These are phyloP conservation scores for Morus bassanus DNA, from an alignment of 2,797 vertebrate genomes.

Conservation along the genomic window DNA sequence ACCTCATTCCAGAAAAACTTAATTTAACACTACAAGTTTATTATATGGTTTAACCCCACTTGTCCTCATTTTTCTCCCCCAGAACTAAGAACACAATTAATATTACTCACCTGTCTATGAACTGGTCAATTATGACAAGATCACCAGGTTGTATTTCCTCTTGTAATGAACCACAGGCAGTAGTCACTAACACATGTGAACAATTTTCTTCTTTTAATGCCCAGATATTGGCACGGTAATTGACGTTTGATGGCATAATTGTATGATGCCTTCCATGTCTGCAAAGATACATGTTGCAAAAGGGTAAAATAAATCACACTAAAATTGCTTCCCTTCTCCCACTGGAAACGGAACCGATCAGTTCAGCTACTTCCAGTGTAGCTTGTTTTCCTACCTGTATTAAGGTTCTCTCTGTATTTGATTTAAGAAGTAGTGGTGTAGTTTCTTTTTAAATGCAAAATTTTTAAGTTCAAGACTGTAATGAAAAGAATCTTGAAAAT, in stretches of 20 bases:
- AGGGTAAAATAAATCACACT: not conserved
- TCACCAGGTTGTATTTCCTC: constrained; percentile 97
- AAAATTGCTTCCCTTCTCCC: not conserved
- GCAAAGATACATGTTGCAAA: not conserved
- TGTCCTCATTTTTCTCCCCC: not conserved
- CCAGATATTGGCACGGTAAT: constrained; percentile 97
- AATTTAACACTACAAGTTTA: not conserved
- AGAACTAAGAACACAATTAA: not conserved
- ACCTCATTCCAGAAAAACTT: not conserved
- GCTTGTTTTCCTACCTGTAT: not conserved
- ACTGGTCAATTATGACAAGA: constrained; percentile 93
- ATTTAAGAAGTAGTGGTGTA: not conserved
- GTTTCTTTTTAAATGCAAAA: not conserved
- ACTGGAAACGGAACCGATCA: not conserved
- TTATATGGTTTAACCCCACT: not conserved
- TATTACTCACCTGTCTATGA: constrained; percentile 85
- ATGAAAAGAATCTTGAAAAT: not conserved
- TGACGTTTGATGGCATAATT: constrained; percentile 91
- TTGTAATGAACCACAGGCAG: constrained; percentile 92
- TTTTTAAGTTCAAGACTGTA: not conserved
- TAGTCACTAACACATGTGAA: constrained; percentile 90
- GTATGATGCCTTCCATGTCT: constrained; percentile 94
- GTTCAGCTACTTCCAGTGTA: not conserved
- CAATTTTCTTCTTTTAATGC: constrained; percentile 92
- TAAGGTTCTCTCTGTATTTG: not conserved